Base-by-base conservation (phyloP, 2,797 vertebrate species). In the Emys orbicularis region DNA sequence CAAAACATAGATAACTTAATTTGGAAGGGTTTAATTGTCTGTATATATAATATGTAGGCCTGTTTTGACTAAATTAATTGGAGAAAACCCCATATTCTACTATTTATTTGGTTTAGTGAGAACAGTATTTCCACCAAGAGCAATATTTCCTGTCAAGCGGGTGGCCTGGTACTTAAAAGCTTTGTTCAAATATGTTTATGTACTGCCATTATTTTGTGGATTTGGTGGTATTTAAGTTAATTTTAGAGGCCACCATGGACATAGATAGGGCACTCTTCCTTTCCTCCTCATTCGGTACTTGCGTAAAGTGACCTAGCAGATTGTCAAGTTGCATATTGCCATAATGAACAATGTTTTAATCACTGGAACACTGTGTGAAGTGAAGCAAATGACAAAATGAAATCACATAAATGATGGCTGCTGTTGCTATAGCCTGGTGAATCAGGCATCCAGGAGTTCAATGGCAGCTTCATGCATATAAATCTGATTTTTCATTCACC, bases 141-240 rank as follows among this genome's bases (percentile, higher is more conserved):
- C 94, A 91, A 37, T 91, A 96, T 96, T 93, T 96, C 93, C 96
- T 94, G 94, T 92, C 94, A 92, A 84, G 94, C 77, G 95, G 81
- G 95, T 95, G 95, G 92, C 94, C 65, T 94, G 72, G 31, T 93
- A 96, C 87, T 96, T 68, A 88, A 93, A 94, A 92, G 84, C 81
- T 80, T 74, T 27, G 6, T 96, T 96, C 96, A 96, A 96, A 94
- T 97, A 97, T 94, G 81, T 59, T 89, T 96, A 47, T 88, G 21
- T 90, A 54, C 74, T 68, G 12, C 15, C 8, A 0, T 5, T 87
- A 94, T 96, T 96, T 79, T 86, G 88, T 97, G 65, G 92, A 90
- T 96, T 97, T 96, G 92, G 90, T 96, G 90, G n/a, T 23, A 37
- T 96, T 94, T 90, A 93, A 97, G 92, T 93, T 94, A 87, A 90